phyloP scores from a whole-genome alignment of 2,888 invertebrate species.

The Cephalotes varians region DNA sequence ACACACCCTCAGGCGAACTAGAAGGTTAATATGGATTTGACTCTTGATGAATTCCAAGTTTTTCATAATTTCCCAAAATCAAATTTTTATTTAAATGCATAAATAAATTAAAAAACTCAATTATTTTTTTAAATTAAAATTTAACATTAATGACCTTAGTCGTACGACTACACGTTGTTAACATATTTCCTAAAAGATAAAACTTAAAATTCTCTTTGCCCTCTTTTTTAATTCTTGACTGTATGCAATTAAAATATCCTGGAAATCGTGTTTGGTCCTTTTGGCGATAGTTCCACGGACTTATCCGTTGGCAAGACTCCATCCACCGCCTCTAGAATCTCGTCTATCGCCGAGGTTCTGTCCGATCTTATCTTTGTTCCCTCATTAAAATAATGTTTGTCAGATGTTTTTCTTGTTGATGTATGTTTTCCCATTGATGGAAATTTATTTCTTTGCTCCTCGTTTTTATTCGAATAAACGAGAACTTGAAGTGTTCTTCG shows the following conservation, averaged over 20 bases:
- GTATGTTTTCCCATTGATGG: no score
- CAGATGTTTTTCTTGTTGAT: background rate
- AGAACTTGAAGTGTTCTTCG: background rate
- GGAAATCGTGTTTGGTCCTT: background rate
- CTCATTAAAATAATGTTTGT: background rate
- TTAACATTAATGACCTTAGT: background rate
- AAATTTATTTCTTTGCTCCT: background rate
- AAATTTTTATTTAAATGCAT: background rate
- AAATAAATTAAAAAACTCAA: background rate
- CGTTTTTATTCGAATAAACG: background rate
- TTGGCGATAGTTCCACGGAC: background rate
- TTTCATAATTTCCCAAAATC: background rate
- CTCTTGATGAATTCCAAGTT: no score
- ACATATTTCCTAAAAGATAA: background rate
- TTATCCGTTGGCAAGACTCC: conserved; percentile 13
- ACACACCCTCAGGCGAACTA: background rate
- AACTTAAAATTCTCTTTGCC: background rate
- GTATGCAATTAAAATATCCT: background rate
- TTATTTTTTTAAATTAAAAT: background rate
- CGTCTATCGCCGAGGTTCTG: conserved; percentile 11
- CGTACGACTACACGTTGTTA: background rate
- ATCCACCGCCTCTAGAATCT: conserved; percentile 19
- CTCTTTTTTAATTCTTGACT: background rate
- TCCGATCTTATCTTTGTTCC: background rate
- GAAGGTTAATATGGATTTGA: background rate